Percentiles rank a stretch among this genome's conserved stretches.
Conservation (phyloP, 1,140 invertebrate genomes). For the Ruditapes philippinarum region DNA sequence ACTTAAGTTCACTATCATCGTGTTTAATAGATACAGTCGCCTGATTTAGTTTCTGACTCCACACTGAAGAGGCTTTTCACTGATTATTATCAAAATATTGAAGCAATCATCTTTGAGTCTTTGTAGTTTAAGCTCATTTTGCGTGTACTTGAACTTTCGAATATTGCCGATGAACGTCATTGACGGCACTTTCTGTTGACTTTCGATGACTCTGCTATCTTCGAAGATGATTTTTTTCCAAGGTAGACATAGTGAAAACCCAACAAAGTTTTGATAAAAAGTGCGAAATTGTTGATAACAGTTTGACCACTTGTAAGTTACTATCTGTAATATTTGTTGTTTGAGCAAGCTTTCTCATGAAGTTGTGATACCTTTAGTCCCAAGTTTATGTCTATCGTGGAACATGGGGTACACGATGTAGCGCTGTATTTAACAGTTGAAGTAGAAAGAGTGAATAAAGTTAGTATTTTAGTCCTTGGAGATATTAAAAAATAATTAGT, state of each 20-base stretch:
- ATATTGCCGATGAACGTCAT: background rate
- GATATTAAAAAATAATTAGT: too few species aligned
- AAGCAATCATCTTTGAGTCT: background rate
- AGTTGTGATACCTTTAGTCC: too few species aligned
- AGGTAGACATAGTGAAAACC: constrained; percentile 10
- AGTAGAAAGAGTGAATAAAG: too few species aligned
- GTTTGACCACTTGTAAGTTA: constrained; percentile 31
- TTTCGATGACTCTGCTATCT: background rate
- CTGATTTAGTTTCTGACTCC: constrained; percentile 46
- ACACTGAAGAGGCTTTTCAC: background rate
- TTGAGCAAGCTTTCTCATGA: constrained; percentile 32
- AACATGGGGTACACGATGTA: too few species aligned
- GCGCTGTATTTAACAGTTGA: too few species aligned
- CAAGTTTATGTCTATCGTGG: too few species aligned
- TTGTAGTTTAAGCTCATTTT: background rate
- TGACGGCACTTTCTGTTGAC: constrained; percentile 23
- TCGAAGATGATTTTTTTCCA: background rate
- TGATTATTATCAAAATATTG: constrained; percentile 16
- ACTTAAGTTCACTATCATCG: constrained; percentile 31
- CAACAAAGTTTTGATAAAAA: constrained; percentile 17
- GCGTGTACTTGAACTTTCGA: constrained; percentile 2
- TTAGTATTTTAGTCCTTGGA: too few species aligned
- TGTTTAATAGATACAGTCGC: background rate
- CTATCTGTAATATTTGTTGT: background rate
- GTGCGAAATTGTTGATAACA: constrained; percentile 9